Conservation (phyloP, 2,113 vertebrate species). For the Myiozetetes cayanensis region DNA sequence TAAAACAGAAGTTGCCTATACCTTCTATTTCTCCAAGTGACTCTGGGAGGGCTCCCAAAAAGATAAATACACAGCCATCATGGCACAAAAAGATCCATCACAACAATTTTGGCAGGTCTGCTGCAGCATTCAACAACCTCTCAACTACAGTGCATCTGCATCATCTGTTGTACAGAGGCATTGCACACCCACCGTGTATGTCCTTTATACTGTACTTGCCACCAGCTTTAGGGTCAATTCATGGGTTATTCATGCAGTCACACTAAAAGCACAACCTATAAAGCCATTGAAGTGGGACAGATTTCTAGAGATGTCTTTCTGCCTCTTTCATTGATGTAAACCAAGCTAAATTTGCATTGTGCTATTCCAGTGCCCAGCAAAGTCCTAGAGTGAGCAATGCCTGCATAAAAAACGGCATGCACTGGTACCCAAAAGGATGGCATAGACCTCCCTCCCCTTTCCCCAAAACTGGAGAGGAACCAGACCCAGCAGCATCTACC, state of each 20-base stretch:
- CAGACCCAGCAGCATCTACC: not conserved
- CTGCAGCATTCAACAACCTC: not conserved
- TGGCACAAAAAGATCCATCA: not conserved
- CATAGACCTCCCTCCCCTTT: not conserved
- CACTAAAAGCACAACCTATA: not conserved
- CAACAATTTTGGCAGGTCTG: not conserved
- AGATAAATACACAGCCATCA: not conserved
- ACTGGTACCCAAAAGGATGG: not conserved
- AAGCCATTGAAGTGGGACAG: not conserved
- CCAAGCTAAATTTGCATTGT: not conserved
- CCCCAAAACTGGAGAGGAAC: not conserved
- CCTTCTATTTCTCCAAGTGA: not conserved
- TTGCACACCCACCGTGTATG: accelerated
- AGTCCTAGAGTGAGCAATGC: accelerated
- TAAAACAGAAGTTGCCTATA: not conserved
- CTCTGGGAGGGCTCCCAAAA: not conserved
- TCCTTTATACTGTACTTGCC: not conserved
- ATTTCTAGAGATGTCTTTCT: not conserved
- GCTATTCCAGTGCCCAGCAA: not conserved
- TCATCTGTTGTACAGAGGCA: not conserved
- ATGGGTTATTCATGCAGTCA: not conserved
- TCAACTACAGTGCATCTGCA: not conserved
- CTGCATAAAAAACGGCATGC: not conserved
- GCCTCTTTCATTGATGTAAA: not conserved
- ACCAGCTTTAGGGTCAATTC: not conserved